These are phyloP conservation scores for Philypnodon macrostomus DNA, from an alignment of 2,797 vertebrate species.

Conservation along the genomic window DNA sequence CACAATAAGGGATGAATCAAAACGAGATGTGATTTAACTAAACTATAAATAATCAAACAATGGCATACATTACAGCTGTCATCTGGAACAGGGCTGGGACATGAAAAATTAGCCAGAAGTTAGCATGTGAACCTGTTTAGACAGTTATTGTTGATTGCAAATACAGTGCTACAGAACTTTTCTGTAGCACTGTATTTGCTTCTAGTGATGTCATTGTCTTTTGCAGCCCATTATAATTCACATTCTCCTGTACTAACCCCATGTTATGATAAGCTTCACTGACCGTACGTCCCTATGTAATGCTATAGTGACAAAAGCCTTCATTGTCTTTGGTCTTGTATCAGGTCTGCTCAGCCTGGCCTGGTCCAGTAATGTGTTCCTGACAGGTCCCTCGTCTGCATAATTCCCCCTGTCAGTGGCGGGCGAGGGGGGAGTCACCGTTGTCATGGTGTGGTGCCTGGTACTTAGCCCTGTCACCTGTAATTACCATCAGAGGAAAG, in stretches of 20 bases:
- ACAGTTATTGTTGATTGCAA: no score
- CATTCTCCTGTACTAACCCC: not conserved
- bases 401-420: constrained; percentile 68
- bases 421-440: constrained; percentile 52
- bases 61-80: no score
- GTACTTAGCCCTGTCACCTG: constrained; percentile 75
- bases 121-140: no score
- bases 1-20: no score
- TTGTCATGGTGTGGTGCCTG: constrained; percentile 61
- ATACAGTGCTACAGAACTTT: no score
- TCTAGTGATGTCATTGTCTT: no score
- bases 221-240: not conserved
- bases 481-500: constrained; percentile 68
- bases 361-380: constrained; percentile 20
- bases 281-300: not conserved
- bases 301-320: not conserved
- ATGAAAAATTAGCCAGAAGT: no score
- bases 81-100: no score
- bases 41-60: no score
- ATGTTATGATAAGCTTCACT: not conserved
- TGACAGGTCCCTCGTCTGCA: constrained; percentile 51
- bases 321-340: constrained; percentile 12
- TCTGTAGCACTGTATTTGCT: no score
- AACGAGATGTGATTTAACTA: no score
- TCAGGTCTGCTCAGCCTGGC: constrained; percentile 16